Evolutionary conservation across 2,113 vertebrate species (phyloP), one percentile per base, ranked within the genome.

Genomic region (Rallus limicola): DNA sequence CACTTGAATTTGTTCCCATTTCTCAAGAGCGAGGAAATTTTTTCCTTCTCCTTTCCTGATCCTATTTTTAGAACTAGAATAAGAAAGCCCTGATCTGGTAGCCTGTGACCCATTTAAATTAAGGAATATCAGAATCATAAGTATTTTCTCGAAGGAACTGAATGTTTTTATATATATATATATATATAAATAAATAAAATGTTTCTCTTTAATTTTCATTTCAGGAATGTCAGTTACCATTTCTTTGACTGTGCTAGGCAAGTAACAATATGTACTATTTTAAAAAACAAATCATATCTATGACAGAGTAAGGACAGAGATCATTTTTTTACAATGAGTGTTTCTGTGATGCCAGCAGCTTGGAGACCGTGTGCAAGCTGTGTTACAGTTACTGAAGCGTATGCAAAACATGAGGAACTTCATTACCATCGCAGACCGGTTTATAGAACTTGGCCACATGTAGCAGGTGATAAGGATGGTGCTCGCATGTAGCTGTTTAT

Each of bases 1-100:
- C 44, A 67, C 68, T 94, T 90, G 52, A 80, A 74, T 94, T 95
- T 92, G 24, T 86, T 90, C 79, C 72, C 42, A 14, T n/a, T 90
- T 74, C 69, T 92, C 59, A 92, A 91, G 52, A 86, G 59, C 69
- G 91, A 70, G 81, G 36, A 92, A 91, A 86, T 84, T 63, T 34
- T 36, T 89, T 88, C 55, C 60, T 72, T 70, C 40, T 94, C 42
- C 50, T 88, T 92, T 86, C 59, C 50, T 36, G 33, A 25, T 89
- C 42, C 65, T 95, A 26, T 92, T 89, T 97, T 95, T 88, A 90
- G 72, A 90, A 75, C 3, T 28, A 53, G 55, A 85, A 70, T 80
- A 64, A 76, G 25, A 88, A 80, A 84, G 53, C 68, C 19, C 53
- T 69, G 21, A 69, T 71, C 60, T 79, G 56, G 31, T 33, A 92